Base-by-base conservation (phyloP, 2,888 invertebrate species). In the Prosapia bicincta region DNA sequence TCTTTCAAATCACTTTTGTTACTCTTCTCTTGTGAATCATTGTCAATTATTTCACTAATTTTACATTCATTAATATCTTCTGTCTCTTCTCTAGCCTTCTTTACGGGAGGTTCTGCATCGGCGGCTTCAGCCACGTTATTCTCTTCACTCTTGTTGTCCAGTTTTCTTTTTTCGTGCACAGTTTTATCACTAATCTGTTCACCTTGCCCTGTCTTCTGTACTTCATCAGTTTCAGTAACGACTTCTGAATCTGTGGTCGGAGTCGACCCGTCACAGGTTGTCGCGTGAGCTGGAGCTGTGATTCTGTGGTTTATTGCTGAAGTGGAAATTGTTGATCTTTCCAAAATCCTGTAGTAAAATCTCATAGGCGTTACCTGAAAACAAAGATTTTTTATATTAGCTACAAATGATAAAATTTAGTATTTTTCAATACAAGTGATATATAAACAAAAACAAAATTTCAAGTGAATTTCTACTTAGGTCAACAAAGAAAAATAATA, bases 341-440 rank as follows among this genome's bases (percentile, higher is more conserved):
- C 80, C 24, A 80, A 71, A 76, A 92, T 91, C 79, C 90, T 89
- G 83, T 92, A 92, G 84, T 90, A 91, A 84, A 92, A 92, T 80
- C 91, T 87, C 91, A 92, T 91, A 15, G 92, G 92, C 80, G 90
- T 90, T 84, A 91, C 91, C 91, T 91, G 85, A 3, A n/a, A 84
- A 84, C 65, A 77, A 78, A 82, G 76, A 74, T 77, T n/a, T n/a
- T n/a, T n/a, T n/a, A n/a, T n/a, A n/a, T n/a, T n/a, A n/a, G n/a
- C n/a, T n/a, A n/a, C n/a, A n/a, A n/a, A n/a, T n/a, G n/a, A n/a
- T n/a, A n/a, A n/a, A n/a, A n/a, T n/a, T n/a, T n/a, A n/a, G n/a
- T n/a, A n/a, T n/a, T n/a, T n/a, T n/a, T n/a, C n/a, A n/a, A n/a
- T n/a, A n/a, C n/a, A n/a, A n/a, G n/a, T n/a, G n/a, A n/a, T n/a